Evolutionary conservation across 2,797 vertebrate genomes (phyloP).

Genomic region (Argyrosomus regius): DNA sequence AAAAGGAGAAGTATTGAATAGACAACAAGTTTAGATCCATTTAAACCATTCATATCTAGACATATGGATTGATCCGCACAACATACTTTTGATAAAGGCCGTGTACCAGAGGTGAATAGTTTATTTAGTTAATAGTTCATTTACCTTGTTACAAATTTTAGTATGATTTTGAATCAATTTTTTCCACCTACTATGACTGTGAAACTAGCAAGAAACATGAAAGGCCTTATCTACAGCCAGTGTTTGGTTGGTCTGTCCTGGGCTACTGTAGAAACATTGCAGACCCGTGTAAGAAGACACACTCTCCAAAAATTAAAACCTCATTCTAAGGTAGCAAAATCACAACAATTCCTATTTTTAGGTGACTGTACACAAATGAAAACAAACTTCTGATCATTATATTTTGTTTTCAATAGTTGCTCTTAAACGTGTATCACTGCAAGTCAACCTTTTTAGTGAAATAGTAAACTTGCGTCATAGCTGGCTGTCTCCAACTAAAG

Average conservation of each 20-base stretch:
- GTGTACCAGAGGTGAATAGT: not conserved
- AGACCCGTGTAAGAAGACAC: too few relatives aligned
- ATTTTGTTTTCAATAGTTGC: too few relatives aligned
- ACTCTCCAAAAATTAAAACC: too few relatives aligned
- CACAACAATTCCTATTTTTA: too few relatives aligned
- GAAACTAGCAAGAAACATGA: too few relatives aligned
- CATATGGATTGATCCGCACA: not conserved
- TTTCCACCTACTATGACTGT: too few relatives aligned
- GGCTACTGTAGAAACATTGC: too few relatives aligned
- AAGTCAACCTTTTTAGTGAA: slow-evolving; percentile 1
- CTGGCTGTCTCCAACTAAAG: not conserved
- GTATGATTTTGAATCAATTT: not conserved
- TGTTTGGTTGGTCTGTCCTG: too few relatives aligned
- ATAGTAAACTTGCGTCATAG: not conserved
- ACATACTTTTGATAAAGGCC: not conserved
- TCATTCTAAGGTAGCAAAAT: too few relatives aligned
- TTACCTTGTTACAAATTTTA: not conserved
- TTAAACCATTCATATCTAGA: not conserved
- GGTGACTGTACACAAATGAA: too few relatives aligned
- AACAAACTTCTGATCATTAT: too few relatives aligned
- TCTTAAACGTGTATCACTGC: not conserved
- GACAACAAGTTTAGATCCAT: not conserved
- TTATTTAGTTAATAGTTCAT: not conserved
- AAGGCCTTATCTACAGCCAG: too few relatives aligned
- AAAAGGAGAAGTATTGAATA: not conserved